Conservation (phyloP, 2,113 vertebrate genomes). For the Anhinga anhinga region DNA sequence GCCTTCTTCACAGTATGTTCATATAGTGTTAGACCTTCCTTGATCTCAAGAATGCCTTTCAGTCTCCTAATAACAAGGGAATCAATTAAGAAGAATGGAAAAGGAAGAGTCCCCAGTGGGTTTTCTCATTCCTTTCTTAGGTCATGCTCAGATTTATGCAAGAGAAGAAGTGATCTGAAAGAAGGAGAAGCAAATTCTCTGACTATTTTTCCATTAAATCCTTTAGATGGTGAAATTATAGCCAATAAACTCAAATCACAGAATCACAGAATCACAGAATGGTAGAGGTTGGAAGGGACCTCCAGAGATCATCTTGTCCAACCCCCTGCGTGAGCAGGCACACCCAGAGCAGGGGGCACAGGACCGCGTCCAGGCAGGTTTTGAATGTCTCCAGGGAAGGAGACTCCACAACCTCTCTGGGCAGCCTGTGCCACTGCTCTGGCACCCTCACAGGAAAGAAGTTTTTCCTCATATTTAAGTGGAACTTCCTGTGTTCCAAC, state of each 20-base stretch:
- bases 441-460: too few relatives aligned
- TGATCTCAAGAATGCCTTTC: slow-evolving; percentile 38
- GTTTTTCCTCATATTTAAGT: too few relatives aligned
- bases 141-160: slow-evolving; percentile 9
- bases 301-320: too few relatives aligned
- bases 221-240: not conserved
- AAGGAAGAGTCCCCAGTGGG: not conserved
- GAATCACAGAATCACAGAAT: too few relatives aligned
- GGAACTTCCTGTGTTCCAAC: too few relatives aligned
- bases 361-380: too few relatives aligned
- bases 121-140: slow-evolving; percentile 11
- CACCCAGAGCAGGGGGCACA: too few relatives aligned
- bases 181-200: not conserved
- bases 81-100: slow-evolving; percentile 20
- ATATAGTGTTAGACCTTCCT: slow-evolving; percentile 33
- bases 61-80: slow-evolving; percentile 18
- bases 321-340: too few relatives aligned
- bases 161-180: slow-evolving; percentile 1
- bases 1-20: slow-evolving; percentile 7
- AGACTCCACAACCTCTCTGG: too few relatives aligned
- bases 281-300: too few relatives aligned
- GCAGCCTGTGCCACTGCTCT: too few relatives aligned
- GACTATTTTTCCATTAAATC: not conserved
- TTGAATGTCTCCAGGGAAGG: too few relatives aligned
- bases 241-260: not conserved